Evolutionary conservation across 35 echinoderm and acorn worm genomes (phyloP), one percentile per base, ranked within the genome.

Genomic region (Strongylocentrotus purpuratus): DNA sequence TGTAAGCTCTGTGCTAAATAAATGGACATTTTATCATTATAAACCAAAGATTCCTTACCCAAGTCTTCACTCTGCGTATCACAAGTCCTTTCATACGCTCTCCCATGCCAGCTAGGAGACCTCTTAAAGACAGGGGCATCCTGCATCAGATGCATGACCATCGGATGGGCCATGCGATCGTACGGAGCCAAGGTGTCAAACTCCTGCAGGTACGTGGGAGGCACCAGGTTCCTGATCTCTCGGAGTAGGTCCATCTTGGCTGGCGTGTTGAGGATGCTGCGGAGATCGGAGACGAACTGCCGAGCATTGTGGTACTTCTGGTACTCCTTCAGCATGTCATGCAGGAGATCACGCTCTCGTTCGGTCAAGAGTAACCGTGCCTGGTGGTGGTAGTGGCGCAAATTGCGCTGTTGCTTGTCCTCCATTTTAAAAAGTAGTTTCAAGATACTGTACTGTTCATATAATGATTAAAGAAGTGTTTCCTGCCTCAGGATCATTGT

Each of bases 301-400:
- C 91, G 91, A 13, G 91, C 45, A 32, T 93, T 93, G 91, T 58
- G 48, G 87, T 97, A 97, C 31, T 85, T 97, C 85, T 99, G 97
- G 94, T 99, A 99, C 94, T 99, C 96, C 90, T 96, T 97, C 86
- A 99, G 85, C 8, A 99, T 90, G 90, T 99, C 98, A 86, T 97
- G 96, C 13, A 99, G 97, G 85, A 97, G 96, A 85, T 97, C 97
- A 46, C 97, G 86, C 86, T 99, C 98, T 4, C 92, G 88, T 41
- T 97, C 95, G 0, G 97, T 97, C 60, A 99, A 65, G n/a, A 99
- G 90, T 9, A 96, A 25, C 86, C 95, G 59, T 6, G 98, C 95
- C 87, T 95, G 96, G 58, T 95, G 96, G 28, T 97, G 97, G 89
- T 97, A 99, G 47, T 95, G 61, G 65, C 95, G 61, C 32, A 99